phyloP scores from a whole-genome alignment of 2,113 vertebrate species.

The Elanus axillaris region DNA sequence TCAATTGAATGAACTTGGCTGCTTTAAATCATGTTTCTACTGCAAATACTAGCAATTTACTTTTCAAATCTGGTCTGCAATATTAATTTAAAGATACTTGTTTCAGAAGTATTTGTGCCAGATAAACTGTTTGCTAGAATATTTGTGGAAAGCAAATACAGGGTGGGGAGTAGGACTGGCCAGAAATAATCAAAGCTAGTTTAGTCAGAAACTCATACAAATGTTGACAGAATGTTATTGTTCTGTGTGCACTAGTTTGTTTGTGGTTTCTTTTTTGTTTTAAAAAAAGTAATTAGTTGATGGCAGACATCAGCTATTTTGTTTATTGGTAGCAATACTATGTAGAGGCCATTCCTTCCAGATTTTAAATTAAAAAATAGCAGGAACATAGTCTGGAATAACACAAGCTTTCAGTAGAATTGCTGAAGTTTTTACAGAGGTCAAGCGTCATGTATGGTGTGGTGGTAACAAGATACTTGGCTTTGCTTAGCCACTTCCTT shows the following conservation, averaged over 20 bases:
- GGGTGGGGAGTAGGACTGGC: neutral
- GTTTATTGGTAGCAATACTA: neutral
- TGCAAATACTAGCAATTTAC: neutral
- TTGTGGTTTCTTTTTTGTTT: neutral
- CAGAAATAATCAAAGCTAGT: neutral
- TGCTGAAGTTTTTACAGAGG: neutral
- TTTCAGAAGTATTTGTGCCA: neutral
- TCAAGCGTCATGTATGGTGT: neutral
- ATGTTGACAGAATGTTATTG: neutral
- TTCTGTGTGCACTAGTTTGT: neutral
- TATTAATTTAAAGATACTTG: neutral
- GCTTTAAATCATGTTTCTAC: neutral
- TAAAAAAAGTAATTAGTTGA: neutral
- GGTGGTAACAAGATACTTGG: neutral
- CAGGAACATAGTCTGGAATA: neutral
- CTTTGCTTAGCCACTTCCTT: neutral
- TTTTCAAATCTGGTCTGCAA: neutral
- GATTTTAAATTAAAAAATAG: neutral
- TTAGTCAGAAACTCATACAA: neutral
- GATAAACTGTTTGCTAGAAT: neutral
- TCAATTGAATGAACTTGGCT: neutral
- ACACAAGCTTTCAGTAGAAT: neutral
- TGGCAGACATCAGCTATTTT: neutral
- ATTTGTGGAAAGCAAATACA: neutral
- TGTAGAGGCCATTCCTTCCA: neutral